These are phyloP conservation scores for Nothobranchius furzeri DNA, from an alignment of 2,113 vertebrate genomes.

Conservation along the genomic window DNA sequence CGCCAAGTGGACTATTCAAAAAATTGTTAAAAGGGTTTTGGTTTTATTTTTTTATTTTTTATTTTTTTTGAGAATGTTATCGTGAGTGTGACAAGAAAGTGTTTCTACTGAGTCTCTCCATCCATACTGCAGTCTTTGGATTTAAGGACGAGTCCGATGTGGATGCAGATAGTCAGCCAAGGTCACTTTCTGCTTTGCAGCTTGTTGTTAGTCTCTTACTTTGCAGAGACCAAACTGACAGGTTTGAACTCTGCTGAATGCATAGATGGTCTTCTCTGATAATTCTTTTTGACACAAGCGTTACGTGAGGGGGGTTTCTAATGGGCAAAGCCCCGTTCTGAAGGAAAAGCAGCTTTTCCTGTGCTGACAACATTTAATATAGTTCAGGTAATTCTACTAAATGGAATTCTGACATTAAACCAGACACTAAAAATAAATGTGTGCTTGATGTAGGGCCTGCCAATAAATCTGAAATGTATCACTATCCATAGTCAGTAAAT, in stretches of 20 bases:
- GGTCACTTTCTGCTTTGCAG: slow-evolving; percentile 45
- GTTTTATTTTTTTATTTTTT: slow-evolving; percentile 33
- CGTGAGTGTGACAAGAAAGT: slow-evolving; percentile 32
- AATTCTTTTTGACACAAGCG: slow-evolving; percentile 16
- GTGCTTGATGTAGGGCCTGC: too few relatives aligned
- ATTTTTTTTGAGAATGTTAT: slow-evolving; percentile 42
- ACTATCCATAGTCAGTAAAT: too few relatives aligned
- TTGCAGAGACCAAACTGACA: slow-evolving; percentile 42
- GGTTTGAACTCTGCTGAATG: slow-evolving; percentile 36
- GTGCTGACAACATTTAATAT: too few relatives aligned
- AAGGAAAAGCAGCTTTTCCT: too few relatives aligned
- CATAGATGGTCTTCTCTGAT: slow-evolving; percentile 33
- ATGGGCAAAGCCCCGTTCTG: too few relatives aligned
- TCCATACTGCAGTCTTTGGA: slow-evolving; percentile 28
- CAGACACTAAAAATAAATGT: too few relatives aligned
- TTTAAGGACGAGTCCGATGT: slow-evolving; percentile 56
- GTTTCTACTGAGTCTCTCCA: slow-evolving; percentile 25
- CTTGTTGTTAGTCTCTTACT: slow-evolving; percentile 39
- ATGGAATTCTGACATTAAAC: too few relatives aligned
- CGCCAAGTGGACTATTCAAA: slow-evolving; percentile 58
- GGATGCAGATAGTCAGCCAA: slow-evolving; percentile 59
- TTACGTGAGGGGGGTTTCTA: background rate
- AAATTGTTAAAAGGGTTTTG: slow-evolving; percentile 31
- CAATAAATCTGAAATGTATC: too few relatives aligned
- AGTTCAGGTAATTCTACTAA: too few relatives aligned